These are phyloP conservation scores for Ceratosolen solmsi DNA, from an alignment of 1,140 invertebrate genomes.

Conservation along the genomic window DNA sequence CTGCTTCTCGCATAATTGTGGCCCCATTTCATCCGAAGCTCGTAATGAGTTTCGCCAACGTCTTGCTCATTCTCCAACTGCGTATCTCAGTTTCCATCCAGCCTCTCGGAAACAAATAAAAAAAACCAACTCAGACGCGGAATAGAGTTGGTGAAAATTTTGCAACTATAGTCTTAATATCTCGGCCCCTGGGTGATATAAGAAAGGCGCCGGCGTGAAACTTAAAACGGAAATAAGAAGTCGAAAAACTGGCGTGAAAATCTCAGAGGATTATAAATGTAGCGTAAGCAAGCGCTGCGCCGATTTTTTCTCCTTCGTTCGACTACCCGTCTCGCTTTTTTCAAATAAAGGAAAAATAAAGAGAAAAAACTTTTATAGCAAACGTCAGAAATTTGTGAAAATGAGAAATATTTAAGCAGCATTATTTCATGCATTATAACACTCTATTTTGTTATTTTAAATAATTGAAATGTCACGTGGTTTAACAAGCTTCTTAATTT, in stretches of 20 bases:
- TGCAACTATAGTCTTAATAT: constrained; percentile 59
- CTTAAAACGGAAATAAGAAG: constrained; percentile 60
- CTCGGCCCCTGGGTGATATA: constrained; percentile 59
- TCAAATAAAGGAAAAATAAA: neutral
- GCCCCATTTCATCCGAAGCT: constrained; percentile 63
- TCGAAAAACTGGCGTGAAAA: constrained; percentile 56
- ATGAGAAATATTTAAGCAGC: constrained; percentile 28
- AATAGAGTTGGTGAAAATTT: constrained; percentile 4
- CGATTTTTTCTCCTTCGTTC: neutral
- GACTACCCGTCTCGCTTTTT: neutral
- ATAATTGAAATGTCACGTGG: no score
- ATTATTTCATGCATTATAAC: no score
- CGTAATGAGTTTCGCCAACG: constrained; percentile 70
- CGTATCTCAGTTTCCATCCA: constrained; percentile 12
- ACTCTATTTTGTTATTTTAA: no score
- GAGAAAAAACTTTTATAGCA: constrained; percentile 28
- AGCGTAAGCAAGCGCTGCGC: neutral
- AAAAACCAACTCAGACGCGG: neutral
- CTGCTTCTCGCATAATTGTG: constrained; percentile 62
- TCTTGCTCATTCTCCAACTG: constrained; percentile 25
- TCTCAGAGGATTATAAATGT: constrained; percentile 42
- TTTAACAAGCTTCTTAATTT: no score
- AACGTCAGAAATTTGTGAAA: neutral
- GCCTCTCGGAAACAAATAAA: neutral
- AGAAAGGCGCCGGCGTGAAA: constrained; percentile 52